Conservation (phyloP, 2,113 vertebrate genomes). For the Alaudala cheleensis region DNA sequence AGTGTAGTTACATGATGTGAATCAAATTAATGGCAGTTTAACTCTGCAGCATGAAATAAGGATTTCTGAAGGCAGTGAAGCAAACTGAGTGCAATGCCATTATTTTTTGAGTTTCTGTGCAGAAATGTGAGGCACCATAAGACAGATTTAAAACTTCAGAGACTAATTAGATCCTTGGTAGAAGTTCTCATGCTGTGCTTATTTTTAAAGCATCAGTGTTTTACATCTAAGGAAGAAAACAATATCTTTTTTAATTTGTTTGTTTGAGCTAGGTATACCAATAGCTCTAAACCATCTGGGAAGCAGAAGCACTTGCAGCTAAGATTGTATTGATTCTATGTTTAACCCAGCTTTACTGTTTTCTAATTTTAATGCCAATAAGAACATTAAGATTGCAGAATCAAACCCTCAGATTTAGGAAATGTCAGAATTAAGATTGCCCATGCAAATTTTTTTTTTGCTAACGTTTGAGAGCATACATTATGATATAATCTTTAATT, state of each 20-base stretch:
- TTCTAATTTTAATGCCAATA: not conserved
- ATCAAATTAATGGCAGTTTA: slow-evolving; percentile 2
- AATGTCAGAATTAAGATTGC: not conserved
- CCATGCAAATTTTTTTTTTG: not conserved
- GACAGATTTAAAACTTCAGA: slow-evolving; percentile 2
- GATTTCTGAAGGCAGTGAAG: slow-evolving; percentile 1
- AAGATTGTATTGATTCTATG: not conserved
- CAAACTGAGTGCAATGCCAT: not conserved
- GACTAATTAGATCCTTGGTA: not conserved
- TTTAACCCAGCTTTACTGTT: not conserved
- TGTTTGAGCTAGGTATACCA: not conserved
- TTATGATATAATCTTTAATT: not conserved
- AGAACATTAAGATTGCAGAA: not conserved
- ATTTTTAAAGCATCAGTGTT: not conserved
- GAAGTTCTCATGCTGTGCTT: not conserved
- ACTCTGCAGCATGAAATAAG: not conserved
- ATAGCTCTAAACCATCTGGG: not conserved
- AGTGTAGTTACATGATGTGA: not conserved
- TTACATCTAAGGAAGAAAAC: not conserved
- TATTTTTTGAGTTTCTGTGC: not conserved
- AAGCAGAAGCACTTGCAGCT: not conserved
- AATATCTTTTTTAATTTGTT: not conserved
- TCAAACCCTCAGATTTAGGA: not conserved
- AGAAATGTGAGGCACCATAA: not conserved
- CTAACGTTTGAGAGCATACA: not conserved